Evolutionary conservation across 2,797 vertebrate genomes (phyloP).

Genomic region (Buceros bicornis): DNA sequence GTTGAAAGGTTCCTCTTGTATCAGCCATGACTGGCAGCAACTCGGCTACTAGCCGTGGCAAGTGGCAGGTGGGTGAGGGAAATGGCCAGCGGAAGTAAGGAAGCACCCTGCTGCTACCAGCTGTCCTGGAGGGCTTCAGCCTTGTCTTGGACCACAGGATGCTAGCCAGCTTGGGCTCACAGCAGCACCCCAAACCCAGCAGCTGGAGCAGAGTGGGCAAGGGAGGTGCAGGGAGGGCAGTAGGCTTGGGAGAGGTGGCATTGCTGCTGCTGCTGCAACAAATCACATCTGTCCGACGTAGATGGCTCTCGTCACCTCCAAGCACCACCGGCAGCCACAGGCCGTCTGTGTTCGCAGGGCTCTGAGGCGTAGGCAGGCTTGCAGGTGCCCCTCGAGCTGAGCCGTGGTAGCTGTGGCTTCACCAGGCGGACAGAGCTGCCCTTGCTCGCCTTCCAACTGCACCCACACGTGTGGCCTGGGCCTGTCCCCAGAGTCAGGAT

Average conservation of each 20-base stretch:
- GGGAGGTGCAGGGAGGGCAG: background rate
- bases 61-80: background rate
- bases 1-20: background rate
- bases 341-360: rapidly evolving
- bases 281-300: background rate
- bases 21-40: rapidly evolving
- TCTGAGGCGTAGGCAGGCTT: background rate
- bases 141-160: rapidly evolving
- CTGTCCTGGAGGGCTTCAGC: background rate
- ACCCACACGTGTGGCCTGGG: rapidly evolving
- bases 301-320: background rate
- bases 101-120: background rate
- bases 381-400: rapidly evolving
- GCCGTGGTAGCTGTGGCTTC: background rate
- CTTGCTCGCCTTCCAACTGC: background rate
- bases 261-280: background rate
- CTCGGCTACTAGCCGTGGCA: background rate
- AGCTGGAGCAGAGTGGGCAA: background rate
- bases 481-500: background rate
- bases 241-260: rapidly evolving
- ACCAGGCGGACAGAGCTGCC: too few species aligned
- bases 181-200: rapidly evolving
- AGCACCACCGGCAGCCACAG: background rate
- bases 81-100: background rate
- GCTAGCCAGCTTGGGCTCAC: background rate